Conservation (phyloP, 2,113 vertebrate species). For the Plestiodon gilberti region DNA sequence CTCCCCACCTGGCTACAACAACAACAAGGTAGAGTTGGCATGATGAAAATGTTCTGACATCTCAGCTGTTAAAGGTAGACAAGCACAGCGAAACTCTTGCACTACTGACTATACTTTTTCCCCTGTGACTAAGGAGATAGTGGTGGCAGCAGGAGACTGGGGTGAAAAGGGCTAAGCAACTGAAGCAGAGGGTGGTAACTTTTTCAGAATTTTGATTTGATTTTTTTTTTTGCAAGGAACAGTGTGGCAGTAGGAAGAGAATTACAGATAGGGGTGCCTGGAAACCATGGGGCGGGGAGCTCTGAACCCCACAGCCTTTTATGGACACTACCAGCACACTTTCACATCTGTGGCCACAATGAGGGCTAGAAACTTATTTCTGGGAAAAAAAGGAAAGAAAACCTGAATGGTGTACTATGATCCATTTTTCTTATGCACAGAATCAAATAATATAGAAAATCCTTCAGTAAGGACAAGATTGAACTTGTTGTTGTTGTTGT, state of each 20-base stretch:
- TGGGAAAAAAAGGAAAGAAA: not conserved
- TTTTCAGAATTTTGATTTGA: not conserved
- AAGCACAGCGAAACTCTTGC: not conserved
- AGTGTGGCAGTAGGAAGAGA: not conserved
- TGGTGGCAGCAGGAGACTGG: not conserved
- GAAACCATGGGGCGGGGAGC: too few species aligned
- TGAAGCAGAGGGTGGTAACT: not conserved
- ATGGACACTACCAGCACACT: not conserved
- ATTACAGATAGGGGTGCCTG: not conserved
- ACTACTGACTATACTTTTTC: not conserved
- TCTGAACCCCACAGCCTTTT: not conserved
- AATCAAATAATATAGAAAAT: not conserved
- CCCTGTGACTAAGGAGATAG: not conserved
- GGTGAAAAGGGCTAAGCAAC: too few species aligned
- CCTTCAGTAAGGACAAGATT: not conserved
- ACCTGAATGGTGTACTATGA: not conserved
- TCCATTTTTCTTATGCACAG: not conserved
- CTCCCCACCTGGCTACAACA: slow-evolving; percentile 86
- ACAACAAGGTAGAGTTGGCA: slow-evolving; percentile 85
- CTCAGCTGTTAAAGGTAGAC: not conserved
- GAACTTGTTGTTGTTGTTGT: too few species aligned
- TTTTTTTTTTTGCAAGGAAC: not conserved
- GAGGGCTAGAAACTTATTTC: not conserved
- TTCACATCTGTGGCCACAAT: not conserved
- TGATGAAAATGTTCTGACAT: not conserved